Conservation (phyloP, 2,797 vertebrate species). For the Manis pentadactyla region DNA sequence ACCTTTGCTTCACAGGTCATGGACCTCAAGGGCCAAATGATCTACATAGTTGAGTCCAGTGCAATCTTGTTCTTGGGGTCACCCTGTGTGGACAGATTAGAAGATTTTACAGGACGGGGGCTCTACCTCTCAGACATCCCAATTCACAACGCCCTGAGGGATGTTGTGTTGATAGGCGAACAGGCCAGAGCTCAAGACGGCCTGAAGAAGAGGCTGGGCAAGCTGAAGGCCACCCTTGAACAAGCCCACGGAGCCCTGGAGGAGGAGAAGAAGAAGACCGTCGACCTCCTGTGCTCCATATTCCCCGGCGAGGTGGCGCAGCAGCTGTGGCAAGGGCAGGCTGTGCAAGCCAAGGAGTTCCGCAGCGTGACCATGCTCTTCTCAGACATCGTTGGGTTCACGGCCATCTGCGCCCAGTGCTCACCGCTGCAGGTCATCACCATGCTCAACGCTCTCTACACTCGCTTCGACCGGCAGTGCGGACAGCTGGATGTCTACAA, state of each 20-base stretch:
- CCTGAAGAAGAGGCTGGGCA: conserved; percentile 97
- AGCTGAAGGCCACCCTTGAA: conserved; percentile 97
- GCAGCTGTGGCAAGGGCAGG: conserved; percentile 98
- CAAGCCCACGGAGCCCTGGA: conserved; percentile 96
- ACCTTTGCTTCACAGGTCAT: conserved; percentile 90
- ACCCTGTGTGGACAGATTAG: conserved; percentile 96
- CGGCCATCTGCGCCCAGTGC: conserved; percentile 96
- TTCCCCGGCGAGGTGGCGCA: conserved; percentile 97
- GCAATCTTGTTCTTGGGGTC: conserved; percentile 97
- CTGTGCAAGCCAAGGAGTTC: conserved; percentile 98
- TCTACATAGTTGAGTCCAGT: conserved; percentile 96
- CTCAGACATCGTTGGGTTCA: conserved; percentile 99
- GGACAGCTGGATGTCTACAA: conserved; percentile 98
- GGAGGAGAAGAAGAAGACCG: conserved; percentile 98
- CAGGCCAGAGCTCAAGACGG: conserved; percentile 98
- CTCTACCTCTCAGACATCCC: conserved; percentile 99
- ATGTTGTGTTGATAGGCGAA: conserved; percentile 98
- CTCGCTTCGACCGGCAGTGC: conserved; percentile 96
- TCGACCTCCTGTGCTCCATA: conserved; percentile 97
- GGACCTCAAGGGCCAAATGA: conserved; percentile 99
- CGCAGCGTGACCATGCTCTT: conserved; percentile 96
- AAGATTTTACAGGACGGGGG: conserved; percentile 97
- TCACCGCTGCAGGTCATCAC: conserved; percentile 99
- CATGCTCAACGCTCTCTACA: conserved; percentile 98
- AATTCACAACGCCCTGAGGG: conserved; percentile 96